Base-by-base conservation (phyloP, 2,113 vertebrate species). In the Albula glossodonta region DNA sequence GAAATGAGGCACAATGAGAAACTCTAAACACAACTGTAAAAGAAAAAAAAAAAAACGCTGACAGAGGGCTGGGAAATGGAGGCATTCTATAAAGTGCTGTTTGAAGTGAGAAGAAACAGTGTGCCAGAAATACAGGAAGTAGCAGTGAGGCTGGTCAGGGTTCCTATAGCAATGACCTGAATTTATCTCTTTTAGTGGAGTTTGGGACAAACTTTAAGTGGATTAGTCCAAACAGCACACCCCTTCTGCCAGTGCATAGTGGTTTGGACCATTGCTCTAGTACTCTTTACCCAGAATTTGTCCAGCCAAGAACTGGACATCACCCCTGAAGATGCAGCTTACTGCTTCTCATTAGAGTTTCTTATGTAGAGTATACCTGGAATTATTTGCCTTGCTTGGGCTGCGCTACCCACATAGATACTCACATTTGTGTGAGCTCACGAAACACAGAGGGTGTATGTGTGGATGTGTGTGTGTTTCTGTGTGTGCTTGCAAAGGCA, bases 1-100 rank as follows among this genome's bases (percentile, higher is more conserved):
- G 70, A 74, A 74, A n/a, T 74, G 70, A 74, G 25, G 31, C 70
- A 74, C 70, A 74, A 74, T 25, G 70, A 74, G 70, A 74, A n/a
- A 74, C 25, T 22, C n/a, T n/a, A 25, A 31, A 31, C n/a, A 74
- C n/a, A n/a, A 74, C 22, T 74, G 70, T 8, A 74, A 74, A 10
- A 25, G 31, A 41, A 41, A 41, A 41, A 74, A 74, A 74, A 25
- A 31, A 2, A 9, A 10, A 0, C 22, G 31, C 70, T n/a, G 1
- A 70, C 63, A 31, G 70, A n/a, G n/a, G 22, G 70, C 70, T 31
- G 22, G n/a, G 22, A 74, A 70, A 22, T 3, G 5, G 31, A 8
- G 10, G 70, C 17, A 9, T 56, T 56, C 12, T 56, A 9, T 56
- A 5, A 66, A 66, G 3, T 66, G 7, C 4, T 66, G 22, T 66